Evolutionary conservation across 2,888 invertebrate genomes (phyloP).

Genomic region (Sarcophaga variegata): DNA sequence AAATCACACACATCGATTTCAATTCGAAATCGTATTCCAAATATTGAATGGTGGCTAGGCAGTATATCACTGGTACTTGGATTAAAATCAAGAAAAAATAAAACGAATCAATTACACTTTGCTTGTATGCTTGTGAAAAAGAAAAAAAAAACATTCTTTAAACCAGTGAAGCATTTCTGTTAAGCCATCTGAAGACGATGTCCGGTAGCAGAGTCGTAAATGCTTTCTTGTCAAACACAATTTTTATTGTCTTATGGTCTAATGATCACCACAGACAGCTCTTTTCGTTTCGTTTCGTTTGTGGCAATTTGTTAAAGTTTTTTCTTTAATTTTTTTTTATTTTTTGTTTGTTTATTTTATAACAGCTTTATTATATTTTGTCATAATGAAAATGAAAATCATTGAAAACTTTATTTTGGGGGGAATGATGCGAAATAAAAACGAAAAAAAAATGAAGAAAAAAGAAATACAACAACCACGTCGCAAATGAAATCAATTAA

Average conservation of each 20-base stretch:
- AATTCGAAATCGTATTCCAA: background rate
- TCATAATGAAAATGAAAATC: conserved; percentile 59
- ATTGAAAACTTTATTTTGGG: conserved; percentile 27
- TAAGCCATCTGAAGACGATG: background rate
- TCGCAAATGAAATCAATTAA: conserved; percentile 50
- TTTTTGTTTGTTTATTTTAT: background rate
- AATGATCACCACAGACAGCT: conserved; percentile 4
- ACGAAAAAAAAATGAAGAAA: conserved; percentile 2
- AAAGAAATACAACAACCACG: conserved; percentile 5
- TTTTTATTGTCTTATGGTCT: conserved; percentile 27
- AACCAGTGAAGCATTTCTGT: conserved; percentile 22
- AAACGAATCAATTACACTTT: conserved; percentile 44
- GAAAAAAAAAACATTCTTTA: conserved; percentile 38
- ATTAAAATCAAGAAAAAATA: conserved; percentile 27
- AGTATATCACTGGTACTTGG: background rate
- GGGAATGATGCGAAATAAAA: conserved; percentile 42
- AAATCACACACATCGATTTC: conserved; percentile 2
- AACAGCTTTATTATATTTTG: conserved; percentile 4
- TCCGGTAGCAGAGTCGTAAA: background rate
- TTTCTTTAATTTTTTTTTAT: background rate
- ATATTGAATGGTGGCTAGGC: background rate
- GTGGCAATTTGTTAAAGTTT: background rate
- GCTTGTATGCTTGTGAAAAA: too few species aligned
- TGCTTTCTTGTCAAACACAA: conserved; percentile 11
- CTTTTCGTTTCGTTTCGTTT: background rate